Base-by-base conservation (phyloP, 2,888 invertebrate species). In the Conus canariensis region DNA sequence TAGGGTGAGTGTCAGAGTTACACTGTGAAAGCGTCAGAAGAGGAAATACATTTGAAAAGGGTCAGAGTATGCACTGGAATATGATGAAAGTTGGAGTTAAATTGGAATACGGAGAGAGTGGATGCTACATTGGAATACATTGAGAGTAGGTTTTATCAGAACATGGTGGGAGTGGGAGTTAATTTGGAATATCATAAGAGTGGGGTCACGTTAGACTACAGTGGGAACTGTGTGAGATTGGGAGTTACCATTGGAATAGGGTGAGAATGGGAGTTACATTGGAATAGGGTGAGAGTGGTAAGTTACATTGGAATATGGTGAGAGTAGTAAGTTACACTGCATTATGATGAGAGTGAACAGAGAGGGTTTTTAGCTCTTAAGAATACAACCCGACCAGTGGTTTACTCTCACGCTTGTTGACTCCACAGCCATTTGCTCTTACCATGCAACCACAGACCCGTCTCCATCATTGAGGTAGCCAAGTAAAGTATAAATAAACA, bases 241-340 rank as follows among this genome's bases (percentile, higher is more conserved):
- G 45, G 45, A 2, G 45, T 45, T 45, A 45, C 2, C 45, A 99
- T 95, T 99, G 99, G 99, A 99, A 99, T 96, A 98, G 98, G 95
- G 97, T 98, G 87, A 91, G 93, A 6, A 10, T 1, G 16, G 64
- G 77, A 10, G 77, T n/a, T 25, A 77, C 4, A 77, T 0, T 77
- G 77, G 14, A 25, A 3, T 30, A 80, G 16, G 77, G 30, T 80
- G 77, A 22, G 10, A 25, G n/a, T 70, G 22, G 0, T 0, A 19
- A 8, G 70, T 7, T 22, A 8, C 19, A 22, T 70, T 99, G 99
- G 99, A 99, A 99, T 96, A 98, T 98, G 95, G 97, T 98, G 88
- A 91, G 93, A 10, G 12, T 14, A 2, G 30, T 45, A 45, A 45
- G 45, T 45, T 45, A 45, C 45, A 45, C 45, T 45, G 45, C 45